A percentile compares a stretch with the other conserved stretches of the same genome.
Conservation (phyloP, 2,797 vertebrate species). For the Acestrorhynchus altus region DNA sequence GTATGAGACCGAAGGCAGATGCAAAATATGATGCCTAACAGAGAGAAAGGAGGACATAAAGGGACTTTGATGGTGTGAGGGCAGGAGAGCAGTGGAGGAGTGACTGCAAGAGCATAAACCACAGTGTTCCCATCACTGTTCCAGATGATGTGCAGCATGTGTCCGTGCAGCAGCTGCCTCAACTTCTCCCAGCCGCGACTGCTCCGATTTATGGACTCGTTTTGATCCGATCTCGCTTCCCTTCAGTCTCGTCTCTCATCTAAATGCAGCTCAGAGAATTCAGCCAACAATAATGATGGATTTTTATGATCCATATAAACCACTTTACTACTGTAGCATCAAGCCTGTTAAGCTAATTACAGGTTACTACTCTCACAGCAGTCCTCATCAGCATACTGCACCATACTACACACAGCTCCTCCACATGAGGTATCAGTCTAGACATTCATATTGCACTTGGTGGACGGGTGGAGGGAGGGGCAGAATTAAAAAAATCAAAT, state of each 20-base stretch:
- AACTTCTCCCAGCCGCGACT: slow-evolving; percentile 34
- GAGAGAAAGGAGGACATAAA: slow-evolving; percentile 32
- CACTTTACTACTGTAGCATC: slow-evolving; percentile 9
- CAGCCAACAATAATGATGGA: background rate
- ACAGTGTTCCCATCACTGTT: background rate
- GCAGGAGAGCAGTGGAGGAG: background rate
- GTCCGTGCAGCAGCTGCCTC: background rate
- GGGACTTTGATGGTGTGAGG: background rate
- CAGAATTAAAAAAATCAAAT: no score
- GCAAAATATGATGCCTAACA: slow-evolving; percentile 27
- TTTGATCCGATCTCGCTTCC: slow-evolving; percentile 60
- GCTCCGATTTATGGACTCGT: slow-evolving; percentile 58
- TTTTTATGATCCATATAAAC: slow-evolving; percentile 21
- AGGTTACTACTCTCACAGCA: background rate
- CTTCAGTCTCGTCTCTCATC: slow-evolving; percentile 39
- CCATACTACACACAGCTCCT: background rate
- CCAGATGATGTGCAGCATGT: background rate
- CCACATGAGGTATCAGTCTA: no score
- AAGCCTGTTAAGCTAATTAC: background rate
- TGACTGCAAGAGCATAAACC: background rate
- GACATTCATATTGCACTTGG: no score
- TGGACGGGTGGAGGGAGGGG: no score
- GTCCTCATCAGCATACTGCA: background rate
- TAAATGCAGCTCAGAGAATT: slow-evolving; percentile 21
- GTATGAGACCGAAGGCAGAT: slow-evolving; percentile 39